phyloP scores from a whole-genome alignment of 2,113 vertebrate genomes.

The Amphilophus citrinellus region DNA sequence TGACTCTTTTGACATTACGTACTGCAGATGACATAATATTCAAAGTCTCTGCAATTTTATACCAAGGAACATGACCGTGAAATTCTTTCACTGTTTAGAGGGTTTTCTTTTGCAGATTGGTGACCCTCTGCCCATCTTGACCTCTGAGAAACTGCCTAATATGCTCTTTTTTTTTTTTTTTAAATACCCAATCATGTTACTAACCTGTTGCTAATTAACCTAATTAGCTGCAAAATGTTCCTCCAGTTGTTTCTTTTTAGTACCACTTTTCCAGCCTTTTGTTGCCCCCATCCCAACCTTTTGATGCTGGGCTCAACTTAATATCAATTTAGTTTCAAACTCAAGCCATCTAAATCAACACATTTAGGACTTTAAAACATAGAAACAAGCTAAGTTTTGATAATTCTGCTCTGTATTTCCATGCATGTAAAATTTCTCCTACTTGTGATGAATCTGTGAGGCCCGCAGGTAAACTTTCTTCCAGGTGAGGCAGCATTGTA shows the following conservation, averaged over 20 bases:
- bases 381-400: too few species aligned
- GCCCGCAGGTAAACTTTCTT: slow-evolving; percentile 81
- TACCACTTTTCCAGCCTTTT: too few species aligned
- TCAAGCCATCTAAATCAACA: not conserved
- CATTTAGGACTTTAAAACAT: not conserved
- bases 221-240: not conserved
- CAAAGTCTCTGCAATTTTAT: not conserved
- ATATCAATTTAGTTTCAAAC: not conserved
- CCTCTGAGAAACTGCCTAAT: not conserved
- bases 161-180: too few species aligned
- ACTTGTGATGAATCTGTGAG: slow-evolving; percentile 83
- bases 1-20: not conserved
- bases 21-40: not conserved
- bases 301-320: not conserved
- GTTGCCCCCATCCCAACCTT: too few species aligned
- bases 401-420: not conserved
- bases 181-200: not conserved
- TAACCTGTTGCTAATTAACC: not conserved
- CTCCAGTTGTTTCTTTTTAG: too few species aligned
- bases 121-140: not conserved
- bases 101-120: not conserved
- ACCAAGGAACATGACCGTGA: not conserved
- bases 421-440: slow-evolving; percentile 15
- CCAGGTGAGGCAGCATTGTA: slow-evolving; percentile 87
- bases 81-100: fast-evolving